These are phyloP conservation scores for Ranitomeya imitator DNA, from an alignment of 2,113 vertebrate species.

Conservation along the genomic window DNA sequence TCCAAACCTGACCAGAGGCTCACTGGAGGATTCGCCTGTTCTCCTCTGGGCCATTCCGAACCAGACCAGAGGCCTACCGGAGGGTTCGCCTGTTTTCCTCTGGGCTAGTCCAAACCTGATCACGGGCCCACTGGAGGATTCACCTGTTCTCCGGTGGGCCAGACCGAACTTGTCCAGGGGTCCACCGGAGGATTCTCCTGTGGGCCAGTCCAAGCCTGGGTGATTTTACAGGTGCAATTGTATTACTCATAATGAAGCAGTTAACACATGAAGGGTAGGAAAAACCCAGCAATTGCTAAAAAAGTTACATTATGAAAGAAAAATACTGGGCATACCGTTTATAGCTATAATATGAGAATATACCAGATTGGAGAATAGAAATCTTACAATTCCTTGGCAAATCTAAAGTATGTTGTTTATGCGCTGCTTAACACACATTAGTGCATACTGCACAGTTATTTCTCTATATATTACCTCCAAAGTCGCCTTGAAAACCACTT, in stretches of 20 bases:
- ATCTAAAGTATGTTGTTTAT: background rate
- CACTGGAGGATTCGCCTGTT: no score
- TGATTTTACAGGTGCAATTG: no score
- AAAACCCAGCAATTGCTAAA: background rate
- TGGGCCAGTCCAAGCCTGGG: no score
- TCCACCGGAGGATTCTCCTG: no score
- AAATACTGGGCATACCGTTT: background rate
- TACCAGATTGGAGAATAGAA: background rate
- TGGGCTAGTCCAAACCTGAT: no score
- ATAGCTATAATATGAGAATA: background rate
- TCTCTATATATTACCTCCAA: background rate
- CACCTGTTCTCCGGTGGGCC: no score
- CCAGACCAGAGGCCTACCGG: no score
- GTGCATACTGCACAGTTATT: conserved; percentile 6
- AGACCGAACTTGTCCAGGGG: no score
- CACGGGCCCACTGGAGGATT: no score
- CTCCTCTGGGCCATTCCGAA: no score
- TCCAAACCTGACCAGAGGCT: no score
- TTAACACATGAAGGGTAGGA: background rate
- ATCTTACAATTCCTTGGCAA: background rate
- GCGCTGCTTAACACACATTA: background rate
- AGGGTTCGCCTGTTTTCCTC: no score
- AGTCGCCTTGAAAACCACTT: background rate
- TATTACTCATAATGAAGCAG: background rate
- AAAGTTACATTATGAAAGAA: background rate